phyloP scores from a whole-genome alignment of 2,888 invertebrate species.

The Masnerella sp. region DNA sequence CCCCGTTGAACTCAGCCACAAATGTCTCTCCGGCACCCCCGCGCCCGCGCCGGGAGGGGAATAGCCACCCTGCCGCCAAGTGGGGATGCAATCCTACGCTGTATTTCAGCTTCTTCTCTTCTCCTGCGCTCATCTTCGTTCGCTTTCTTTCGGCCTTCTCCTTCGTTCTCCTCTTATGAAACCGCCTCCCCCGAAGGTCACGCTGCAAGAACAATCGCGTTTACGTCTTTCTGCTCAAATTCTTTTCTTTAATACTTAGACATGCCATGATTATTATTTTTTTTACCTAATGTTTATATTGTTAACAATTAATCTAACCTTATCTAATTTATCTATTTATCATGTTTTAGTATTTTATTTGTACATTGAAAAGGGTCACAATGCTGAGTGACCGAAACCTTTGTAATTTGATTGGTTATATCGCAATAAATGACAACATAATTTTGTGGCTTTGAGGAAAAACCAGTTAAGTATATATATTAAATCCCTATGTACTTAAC shows the following conservation, averaged over 20 bases:
- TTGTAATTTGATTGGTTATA: too few relatives aligned
- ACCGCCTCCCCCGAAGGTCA: slow-evolving; percentile 29
- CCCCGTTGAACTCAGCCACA: slow-evolving; percentile 74
- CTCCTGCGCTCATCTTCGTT: slow-evolving; percentile 64
- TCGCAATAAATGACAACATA: too few relatives aligned
- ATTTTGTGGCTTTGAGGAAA: too few relatives aligned
- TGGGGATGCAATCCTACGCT: slow-evolving; percentile 71
- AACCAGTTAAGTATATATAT: too few relatives aligned
- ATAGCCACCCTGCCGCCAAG: slow-evolving; percentile 62
- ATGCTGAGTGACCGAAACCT: too few relatives aligned
- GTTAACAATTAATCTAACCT: too few relatives aligned
- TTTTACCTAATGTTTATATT: too few relatives aligned
- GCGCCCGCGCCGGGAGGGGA: slow-evolving; percentile 66
- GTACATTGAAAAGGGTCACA: too few relatives aligned
- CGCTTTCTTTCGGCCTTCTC: slow-evolving; percentile 51
- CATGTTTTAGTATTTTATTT: too few relatives aligned
- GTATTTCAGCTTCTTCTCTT: slow-evolving; percentile 74
- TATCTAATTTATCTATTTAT: too few relatives aligned
- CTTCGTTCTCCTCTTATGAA: slow-evolving; percentile 46
- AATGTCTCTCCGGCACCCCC: slow-evolving; percentile 65
- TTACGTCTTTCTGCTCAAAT: neutral
- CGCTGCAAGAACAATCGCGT: slow-evolving; percentile 12
- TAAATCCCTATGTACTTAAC: too few relatives aligned
- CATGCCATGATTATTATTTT: too few relatives aligned
- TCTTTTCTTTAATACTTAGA: neutral